These are phyloP conservation scores for Dryoscopus gambensis DNA, from an alignment of 2,113 vertebrate species.

Conservation along the genomic window DNA sequence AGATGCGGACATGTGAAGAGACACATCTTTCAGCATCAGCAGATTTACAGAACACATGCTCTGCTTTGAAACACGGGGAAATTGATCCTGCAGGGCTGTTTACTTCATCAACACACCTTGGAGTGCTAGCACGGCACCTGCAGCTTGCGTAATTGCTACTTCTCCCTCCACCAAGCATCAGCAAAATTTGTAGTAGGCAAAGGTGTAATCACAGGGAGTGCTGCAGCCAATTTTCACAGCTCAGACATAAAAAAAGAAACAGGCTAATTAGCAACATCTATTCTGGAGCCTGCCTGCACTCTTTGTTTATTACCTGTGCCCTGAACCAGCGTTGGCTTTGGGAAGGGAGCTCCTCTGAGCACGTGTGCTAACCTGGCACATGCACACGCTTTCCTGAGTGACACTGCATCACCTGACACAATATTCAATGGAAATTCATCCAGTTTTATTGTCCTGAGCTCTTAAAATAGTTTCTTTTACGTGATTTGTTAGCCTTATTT, in stretches of 20 bases:
- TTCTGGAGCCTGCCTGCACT: not conserved
- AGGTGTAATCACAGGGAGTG: not conserved
- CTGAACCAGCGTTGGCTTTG: not conserved
- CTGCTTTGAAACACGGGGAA: constrained; percentile 1
- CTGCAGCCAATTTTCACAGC: constrained; percentile 18
- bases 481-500: not conserved
- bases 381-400: not conserved
- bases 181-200: constrained; percentile 10
- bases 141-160: not conserved
- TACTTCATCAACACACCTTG: constrained; percentile 7
- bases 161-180: not conserved
- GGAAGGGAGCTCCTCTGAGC: not conserved
- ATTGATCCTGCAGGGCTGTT: constrained; percentile 59
- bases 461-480: not conserved
- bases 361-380: not conserved
- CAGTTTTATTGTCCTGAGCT: not conserved
- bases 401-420: rapidly evolving
- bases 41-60: not conserved
- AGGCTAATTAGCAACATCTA: not conserved
- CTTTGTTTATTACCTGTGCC: not conserved
- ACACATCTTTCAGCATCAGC: constrained; percentile 41
- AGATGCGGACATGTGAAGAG: not conserved
- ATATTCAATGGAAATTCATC: not conserved
- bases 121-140: constrained; percentile 29
- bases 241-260: not conserved